These are phyloP conservation scores for Myotis brandtii DNA, from an alignment of 2,113 vertebrate species.

Conservation along the genomic window DNA sequence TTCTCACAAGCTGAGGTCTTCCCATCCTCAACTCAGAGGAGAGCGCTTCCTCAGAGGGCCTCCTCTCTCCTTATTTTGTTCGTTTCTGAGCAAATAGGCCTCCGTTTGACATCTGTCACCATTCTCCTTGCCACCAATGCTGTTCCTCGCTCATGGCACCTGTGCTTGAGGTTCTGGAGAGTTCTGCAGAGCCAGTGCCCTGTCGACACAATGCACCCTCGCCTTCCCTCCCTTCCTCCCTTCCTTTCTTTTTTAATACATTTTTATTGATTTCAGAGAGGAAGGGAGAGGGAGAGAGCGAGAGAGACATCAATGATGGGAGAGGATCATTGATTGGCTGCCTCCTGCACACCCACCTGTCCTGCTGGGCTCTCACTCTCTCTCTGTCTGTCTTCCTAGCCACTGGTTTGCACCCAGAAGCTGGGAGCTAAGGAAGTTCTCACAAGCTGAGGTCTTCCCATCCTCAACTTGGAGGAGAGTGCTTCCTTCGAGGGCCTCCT, in stretches of 20 bases:
- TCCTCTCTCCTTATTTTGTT: background rate
- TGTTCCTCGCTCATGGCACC: no score
- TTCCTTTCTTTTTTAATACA: no score
- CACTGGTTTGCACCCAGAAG: background rate
- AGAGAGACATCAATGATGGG: no score
- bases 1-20: background rate
- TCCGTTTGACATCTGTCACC: background rate
- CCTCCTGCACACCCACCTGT: no score
- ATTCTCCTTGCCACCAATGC: accelerated
- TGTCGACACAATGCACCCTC: accelerated
- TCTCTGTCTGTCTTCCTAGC: background rate
- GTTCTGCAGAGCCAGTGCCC: background rate
- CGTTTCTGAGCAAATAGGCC: background rate
- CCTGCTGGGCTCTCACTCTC: background rate
- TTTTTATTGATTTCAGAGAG: no score
- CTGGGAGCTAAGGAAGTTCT: background rate
- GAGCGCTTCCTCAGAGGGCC: accelerated
- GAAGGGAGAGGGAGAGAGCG: no score
- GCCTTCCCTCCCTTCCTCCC: no score
- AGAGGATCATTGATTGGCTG: no score
- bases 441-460: background rate
- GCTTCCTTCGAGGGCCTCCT: accelerated
- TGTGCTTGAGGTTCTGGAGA: background rate
- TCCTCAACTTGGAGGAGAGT: background rate
- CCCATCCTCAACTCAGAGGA: background rate